Evolutionary conservation across 1,140 invertebrate species (phyloP).

Genomic region (Phymorhynchus buccinoides): DNA sequence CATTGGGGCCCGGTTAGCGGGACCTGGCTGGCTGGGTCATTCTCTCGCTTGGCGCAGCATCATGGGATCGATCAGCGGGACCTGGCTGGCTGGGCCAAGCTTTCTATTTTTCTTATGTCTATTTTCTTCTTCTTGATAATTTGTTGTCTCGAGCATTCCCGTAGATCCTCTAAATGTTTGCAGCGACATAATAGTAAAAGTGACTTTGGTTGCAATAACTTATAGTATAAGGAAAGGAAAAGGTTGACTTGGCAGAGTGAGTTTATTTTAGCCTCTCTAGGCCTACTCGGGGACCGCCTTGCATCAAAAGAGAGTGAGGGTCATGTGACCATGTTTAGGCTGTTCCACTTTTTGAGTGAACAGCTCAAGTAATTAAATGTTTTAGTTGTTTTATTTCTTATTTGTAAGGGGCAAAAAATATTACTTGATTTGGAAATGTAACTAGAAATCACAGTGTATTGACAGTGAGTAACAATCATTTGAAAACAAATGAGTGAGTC

Average conservation of each 20-base stretch:
- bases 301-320: not conserved
- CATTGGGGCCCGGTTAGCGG: too few species aligned
- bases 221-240: not conserved
- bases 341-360: slow-evolving; percentile 22
- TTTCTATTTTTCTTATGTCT: too few species aligned
- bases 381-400: not conserved
- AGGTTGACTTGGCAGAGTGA: not conserved
- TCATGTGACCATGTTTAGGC: slow-evolving; percentile 40
- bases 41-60: too few species aligned
- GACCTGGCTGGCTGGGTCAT: too few species aligned
- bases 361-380: not conserved
- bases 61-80: too few species aligned
- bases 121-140: not conserved
- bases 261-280: too few species aligned
- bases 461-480: too few species aligned
- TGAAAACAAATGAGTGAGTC: not conserved
- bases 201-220: not conserved
- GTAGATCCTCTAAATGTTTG: not conserved
- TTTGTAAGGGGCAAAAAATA: too few species aligned
- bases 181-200: not conserved
- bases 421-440: too few species aligned
- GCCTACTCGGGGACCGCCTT: not conserved
- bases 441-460: too few species aligned
- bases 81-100: too few species aligned
- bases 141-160: not conserved